These are phyloP conservation scores for Mobula hypostoma DNA, from an alignment of 2,113 vertebrate genomes.

Conservation along the genomic window DNA sequence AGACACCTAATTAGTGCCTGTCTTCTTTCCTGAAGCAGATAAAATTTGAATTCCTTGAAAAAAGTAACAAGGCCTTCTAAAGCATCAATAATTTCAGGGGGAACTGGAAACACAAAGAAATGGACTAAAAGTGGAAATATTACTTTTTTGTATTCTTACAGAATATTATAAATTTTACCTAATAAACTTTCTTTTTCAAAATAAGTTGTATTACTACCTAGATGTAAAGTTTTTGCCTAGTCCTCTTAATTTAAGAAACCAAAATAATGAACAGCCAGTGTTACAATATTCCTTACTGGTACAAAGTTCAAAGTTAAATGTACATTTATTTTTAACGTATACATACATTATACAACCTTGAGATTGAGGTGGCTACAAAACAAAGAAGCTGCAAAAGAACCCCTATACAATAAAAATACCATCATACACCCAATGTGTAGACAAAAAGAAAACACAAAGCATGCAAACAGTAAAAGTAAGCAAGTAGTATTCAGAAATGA, in stretches of 20 bases:
- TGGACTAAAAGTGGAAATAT: background rate
- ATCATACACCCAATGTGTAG: no score
- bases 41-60: background rate
- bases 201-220: background rate
- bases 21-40: background rate
- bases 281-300: background rate
- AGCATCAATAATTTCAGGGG: background rate
- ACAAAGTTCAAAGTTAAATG: no score
- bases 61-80: background rate
- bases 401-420: no score
- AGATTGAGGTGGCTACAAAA: no score
- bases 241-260: background rate
- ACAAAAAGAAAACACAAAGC: no score
- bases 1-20: background rate
- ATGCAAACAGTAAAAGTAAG: no score
- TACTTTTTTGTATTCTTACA: background rate
- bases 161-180: background rate
- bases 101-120: background rate
- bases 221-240: background rate
- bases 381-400: no score
- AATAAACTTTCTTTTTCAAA: background rate
- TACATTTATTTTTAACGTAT: no score
- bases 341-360: no score
- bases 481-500: no score
- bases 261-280: background rate